phyloP scores from a whole-genome alignment of 2,888 invertebrate species.

The Nemoura dubitans region DNA sequence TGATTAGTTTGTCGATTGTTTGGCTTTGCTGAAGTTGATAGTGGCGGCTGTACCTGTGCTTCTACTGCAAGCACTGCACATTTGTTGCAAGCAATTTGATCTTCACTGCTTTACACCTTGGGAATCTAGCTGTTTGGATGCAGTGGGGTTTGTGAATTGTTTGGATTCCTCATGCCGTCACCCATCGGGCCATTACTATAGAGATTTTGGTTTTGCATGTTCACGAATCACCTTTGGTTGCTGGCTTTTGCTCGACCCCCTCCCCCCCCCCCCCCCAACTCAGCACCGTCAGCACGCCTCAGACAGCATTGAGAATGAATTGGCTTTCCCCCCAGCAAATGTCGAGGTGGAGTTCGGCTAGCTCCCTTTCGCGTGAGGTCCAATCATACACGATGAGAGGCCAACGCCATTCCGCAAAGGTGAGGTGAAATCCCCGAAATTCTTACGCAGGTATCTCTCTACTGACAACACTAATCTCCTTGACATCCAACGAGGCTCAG shows the following conservation, averaged over 20 bases:
- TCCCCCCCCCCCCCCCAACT: background rate
- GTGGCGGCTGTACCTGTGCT: constrained; percentile 1
- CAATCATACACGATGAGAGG: constrained; percentile 67
- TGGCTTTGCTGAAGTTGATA: background rate
- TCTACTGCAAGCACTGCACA: constrained; percentile 29
- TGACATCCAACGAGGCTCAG: background rate
- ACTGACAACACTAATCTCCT: background rate
- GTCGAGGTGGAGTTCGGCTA: constrained; percentile 72
- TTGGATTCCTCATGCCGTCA: background rate
- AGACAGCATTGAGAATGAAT: constrained; percentile 58
- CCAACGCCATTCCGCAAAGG: constrained; percentile 51
- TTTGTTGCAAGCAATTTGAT: background rate
- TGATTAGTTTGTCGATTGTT: constrained; percentile 10
- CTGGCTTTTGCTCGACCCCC: background rate
- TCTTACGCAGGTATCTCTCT: background rate
- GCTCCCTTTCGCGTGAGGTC: constrained; percentile 70
- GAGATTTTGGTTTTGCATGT: background rate
- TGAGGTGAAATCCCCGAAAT: constrained; percentile 7
- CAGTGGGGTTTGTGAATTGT: background rate
- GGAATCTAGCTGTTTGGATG: no score
- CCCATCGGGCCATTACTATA: background rate
- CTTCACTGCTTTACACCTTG: no score
- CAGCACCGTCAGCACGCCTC: background rate
- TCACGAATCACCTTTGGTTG: constrained; percentile 46
- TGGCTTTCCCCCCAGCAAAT: constrained; percentile 58